Base-by-base conservation (phyloP, 2,797 vertebrate species). In the Scolopax bukidnonensis region DNA sequence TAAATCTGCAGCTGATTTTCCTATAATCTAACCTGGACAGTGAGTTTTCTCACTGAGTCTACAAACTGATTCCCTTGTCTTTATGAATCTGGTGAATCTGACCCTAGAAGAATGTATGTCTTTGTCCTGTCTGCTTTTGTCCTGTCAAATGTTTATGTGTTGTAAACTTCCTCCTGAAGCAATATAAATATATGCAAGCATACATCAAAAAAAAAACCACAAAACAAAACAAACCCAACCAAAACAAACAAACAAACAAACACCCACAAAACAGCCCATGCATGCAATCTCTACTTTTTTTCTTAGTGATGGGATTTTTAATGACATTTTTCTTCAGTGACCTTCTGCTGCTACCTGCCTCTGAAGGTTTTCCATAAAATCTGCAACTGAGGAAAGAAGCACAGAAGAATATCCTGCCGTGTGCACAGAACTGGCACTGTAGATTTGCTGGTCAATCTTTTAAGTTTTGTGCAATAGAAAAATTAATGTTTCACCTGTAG, bases 271-370 rank as follows among this genome's bases (percentile, higher is more conserved):
- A 41, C 41, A 6, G 16, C 45, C 6, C 14, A 19, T 43, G 2
- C 7, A 4, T 64, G 16, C 3, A 13, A 38, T 59, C 24, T 80
- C 38, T 74, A 20, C 4, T 3, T 25, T 19, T 19, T 83, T 14
- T n/a, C 13, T 82, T 45, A 5, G 2, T 77, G 10, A 19, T 48
- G 25, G 16, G 18, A 16, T 83, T 71, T 45, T 80, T 70, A n/a
- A n/a, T 17, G 50, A 16, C 4, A 32, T 67, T 93, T 83, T 78
- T 70, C 30, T 91, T 94, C 38, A 41, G 23, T 24, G 67, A 80
- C 70, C 59, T 95, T 71, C 38, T 94, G 43, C 90, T 84, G 74
- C 70, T 80, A 90, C 53, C 77, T 90, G 61, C 50, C 86, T 90
- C 65, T 91, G 56, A 90, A 68, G 20, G 10, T 36, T 70, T 92